Evolutionary conservation across 2,113 vertebrate genomes (phyloP), one percentile per base, ranked within the genome.

Genomic region (Prunella fulvescens): DNA sequence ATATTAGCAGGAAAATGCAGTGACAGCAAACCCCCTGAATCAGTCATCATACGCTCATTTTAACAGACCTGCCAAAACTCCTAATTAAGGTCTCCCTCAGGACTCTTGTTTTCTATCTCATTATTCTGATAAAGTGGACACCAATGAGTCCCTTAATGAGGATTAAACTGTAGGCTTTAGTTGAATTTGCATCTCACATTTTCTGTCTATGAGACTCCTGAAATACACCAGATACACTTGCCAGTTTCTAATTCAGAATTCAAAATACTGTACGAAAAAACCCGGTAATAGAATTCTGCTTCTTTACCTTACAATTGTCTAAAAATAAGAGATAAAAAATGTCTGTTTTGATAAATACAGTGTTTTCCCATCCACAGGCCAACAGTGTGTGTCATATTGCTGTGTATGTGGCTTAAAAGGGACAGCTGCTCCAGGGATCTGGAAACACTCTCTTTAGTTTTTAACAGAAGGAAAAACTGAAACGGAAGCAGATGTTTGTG

Each of bases 51-150:
- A 80, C 28, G 56, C 64, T 61, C 65, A 51, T 90, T 92, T 88
- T 51, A 95, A 90, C 81, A 96, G 82, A 92, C 80, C 79, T 95
- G 90, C 92, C 90, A 90, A 87, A 88, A 56, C 60, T 80, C 88
- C 93, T 88, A 95, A 96, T 97, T 96, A 95, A 67, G 93, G 82
- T 80, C 72, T 91, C 95, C 95, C 95, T 61, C 57, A 57, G 80
- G 95, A 96, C 47, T 92, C 67, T 12, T 88, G 71, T 73, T 94
- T 95, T 88, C 96, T 93, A 9, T 86, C 95, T 97, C 96, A 90
- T 97, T 97, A 97, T 97, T 15, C 92, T 78, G 76, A 94, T 96
- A 95, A 95, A 97, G 90, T 96, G 92, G 95, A 97, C 96, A 96
- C 88, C 90, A 96, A 90, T 83, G 85, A 86, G 72, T 56, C 80